phyloP scores from a whole-genome alignment of 2,888 invertebrate species.

The Halictus ligatus region DNA sequence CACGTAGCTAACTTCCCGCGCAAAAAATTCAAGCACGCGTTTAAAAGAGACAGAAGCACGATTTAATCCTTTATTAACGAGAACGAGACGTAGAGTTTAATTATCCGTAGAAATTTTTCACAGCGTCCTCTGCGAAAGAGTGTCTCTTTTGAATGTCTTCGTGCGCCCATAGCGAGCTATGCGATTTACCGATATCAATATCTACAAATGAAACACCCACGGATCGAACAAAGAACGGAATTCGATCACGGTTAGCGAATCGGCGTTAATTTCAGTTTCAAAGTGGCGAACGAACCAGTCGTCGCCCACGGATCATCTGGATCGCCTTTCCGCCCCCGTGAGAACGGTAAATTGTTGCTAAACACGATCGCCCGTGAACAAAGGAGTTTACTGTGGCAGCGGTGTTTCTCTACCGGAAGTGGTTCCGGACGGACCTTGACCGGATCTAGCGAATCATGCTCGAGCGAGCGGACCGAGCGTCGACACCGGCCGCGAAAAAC shows the following conservation, averaged over 20 bases:
- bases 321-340: background rate
- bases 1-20: too few species aligned
- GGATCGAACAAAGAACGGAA: background rate
- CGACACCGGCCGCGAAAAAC: conserved; percentile 7
- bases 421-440: conserved; percentile 9
- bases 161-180: background rate
- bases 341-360: background rate
- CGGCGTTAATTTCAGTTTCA: background rate
- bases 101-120: background rate
- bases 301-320: background rate
- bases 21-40: too few species aligned
- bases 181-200: background rate
- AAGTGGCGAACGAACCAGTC: background rate
- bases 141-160: background rate
- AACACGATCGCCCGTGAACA: background rate
- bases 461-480: conserved; percentile 6
- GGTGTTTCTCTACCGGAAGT: background rate
- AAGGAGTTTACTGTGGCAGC: background rate
- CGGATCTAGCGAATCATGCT: background rate
- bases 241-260: background rate
- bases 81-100: too few species aligned
- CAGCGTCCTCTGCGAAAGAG: too few species aligned
- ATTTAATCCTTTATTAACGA: too few species aligned
- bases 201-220: background rate
- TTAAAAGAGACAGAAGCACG: background rate